Base-by-base conservation (phyloP, 1,140 invertebrate genomes). In the Brachionus asplanchnoidis region DNA sequence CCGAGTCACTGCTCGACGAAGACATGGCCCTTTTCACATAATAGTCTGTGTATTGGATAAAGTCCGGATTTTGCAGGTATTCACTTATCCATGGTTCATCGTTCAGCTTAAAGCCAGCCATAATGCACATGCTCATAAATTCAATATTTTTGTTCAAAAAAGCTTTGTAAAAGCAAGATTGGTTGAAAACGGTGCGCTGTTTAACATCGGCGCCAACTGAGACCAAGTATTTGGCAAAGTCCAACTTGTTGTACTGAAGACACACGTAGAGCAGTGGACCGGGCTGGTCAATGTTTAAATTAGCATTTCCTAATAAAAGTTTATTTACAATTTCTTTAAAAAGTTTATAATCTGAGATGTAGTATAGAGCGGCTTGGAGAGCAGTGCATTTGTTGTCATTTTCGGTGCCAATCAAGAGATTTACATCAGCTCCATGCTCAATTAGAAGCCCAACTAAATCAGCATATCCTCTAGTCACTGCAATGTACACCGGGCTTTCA, bases 401-500 rank as follows among this genome's bases (percentile, higher is more conserved):
- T 60, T 82, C 79, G 14, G 79, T 60, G 2, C 79, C 79, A 36
- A 82, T 82, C 3, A 82, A 17, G 4, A 83, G 92, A 87, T 95
- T 91, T 23, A 94, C 92, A 87, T 95, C 93, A 40, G 94, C 94
- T 36, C 93, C 93, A 88, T 94, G 91, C 78, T 92, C 92, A n/a
- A 97, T 88, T 53, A 97, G 90, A 23, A 95, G 89, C 86, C 93
- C 91, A 8, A 94, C 93, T 87, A 96, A 94, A 53, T 92, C 90
- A 26, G 92, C 89, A 89, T 96, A 93, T 0, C 95, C 95, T 87
- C 95, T 94, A 88, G 94, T 94, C 4, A 94, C 92, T 40, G 95
- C 95, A 88, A 95, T 92, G 89, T 97, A 95, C 42, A 97, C 89
- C 53, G 95, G 94, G 26, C 95, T 97, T 87, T 83, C 80, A 50